Evolutionary conservation across 2,113 vertebrate genomes (phyloP), one percentile per base, ranked within the genome.

Genomic region (Oncorhynchus keta): DNA sequence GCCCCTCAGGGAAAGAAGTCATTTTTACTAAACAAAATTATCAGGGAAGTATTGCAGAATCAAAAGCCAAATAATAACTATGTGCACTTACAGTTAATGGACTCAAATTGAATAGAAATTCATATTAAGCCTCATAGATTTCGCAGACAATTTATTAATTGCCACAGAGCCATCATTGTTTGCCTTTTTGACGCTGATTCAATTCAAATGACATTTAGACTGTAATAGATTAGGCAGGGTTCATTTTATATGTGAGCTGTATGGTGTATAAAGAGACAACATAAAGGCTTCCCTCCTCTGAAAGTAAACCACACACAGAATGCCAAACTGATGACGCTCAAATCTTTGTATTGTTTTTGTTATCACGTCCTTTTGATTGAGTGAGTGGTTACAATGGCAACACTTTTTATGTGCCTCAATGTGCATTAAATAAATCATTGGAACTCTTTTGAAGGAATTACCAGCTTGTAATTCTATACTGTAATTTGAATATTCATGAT

Each of bases 101-200:
- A 96, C 95, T 94, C 94, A 94, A 96, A 97, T 94, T 95, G 95
- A 97, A 97, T 96, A 96, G 95, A 96, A 95, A 94, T 96, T 97
- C 96, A 97, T 97, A 98, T 99, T 97, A 98, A 99, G 97, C 96
- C 97, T 98, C 96, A 97, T 98, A 97, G 97, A 99, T 97, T 98
- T 96, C 94, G 95, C 93, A 90, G 94, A 96, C 95, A 97, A 97
- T 98, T 97, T 98, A 96, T 97, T 99, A 97, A 98, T 97, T 98
- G 95, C 94, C 95, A 96, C 95, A 95, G 95, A 97, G 95, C 95
- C 96, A 94, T 96, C 96, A 95, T 97, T 97, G 96, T 95, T 96
- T 95, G 95, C 96, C 95, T 94, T 97, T 97, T 97, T 97, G 96
- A 97, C 96, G 95, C 94, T 92, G 94, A 95, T 97, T 98, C 96